Base-by-base conservation (phyloP, 1,140 invertebrate genomes). In the Yoshiicerus persimilis region DNA sequence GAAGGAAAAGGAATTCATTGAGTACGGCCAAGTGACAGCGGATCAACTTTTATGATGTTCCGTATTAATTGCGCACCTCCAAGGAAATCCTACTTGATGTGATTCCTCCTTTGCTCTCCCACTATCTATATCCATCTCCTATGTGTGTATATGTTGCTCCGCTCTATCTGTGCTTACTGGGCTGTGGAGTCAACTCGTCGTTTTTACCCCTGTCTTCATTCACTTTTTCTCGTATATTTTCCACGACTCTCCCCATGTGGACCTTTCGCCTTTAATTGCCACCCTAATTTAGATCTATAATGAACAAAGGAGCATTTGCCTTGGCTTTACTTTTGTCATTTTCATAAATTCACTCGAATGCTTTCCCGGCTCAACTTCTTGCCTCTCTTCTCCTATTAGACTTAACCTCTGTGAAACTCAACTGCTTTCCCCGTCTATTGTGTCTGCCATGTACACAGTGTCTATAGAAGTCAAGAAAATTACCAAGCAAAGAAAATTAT, bases 1-100 rank as follows among this genome's bases (percentile, higher is more conserved):
- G 89, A 88, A 56, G 70, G 86, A 77, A 89, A 87, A 89, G 87
- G 87, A 90, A 90, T 88, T 89, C 88, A 90, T 85, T 86, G 90
- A 86, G 87, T 86, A 87, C 66, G 30, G n/a, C 87, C 41, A 77
- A 90, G 70, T 90, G 90, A 90, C 90, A 90, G 86, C 66, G 88
- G 90, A 89, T 90, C 90, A 90, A 90, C 89, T 90, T 90, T 90
- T 90, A 90, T 90, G 90, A 90, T 89, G 66, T 88, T 89, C 87
- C 62, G 86, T 89, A 89, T 89, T 90, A 90, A 90, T 90, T 89
- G 90, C 84, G 66, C 88, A 90, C 90, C 90, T 90, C 83, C 47
- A 41, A 64, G 62, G 30, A 89, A 90, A 87, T 83, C 87, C 86
- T 85, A 85, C 89, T 88, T 90, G 87, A 87, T 88, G 87, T 88